Percentiles rank a stretch among this genome's conserved stretches.
Evolutionary conservation across 2,113 vertebrate genomes (phyloP).

Genomic region (Cyanistes caeruleus): DNA sequence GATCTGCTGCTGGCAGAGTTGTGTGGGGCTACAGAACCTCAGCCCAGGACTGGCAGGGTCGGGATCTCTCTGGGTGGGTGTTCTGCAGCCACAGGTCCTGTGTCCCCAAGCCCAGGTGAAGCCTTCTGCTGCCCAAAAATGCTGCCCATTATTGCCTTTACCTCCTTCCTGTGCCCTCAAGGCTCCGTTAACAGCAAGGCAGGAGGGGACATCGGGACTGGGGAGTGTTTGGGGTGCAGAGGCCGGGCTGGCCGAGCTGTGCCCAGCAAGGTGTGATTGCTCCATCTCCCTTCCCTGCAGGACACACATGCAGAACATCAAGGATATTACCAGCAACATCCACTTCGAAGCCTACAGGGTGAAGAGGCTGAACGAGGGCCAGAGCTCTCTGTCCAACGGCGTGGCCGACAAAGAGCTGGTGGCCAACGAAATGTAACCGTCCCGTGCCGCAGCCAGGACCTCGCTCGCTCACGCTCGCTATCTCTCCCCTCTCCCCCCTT

Average conservation of each 20-base stretch:
- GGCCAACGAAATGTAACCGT: slow-evolving; percentile 88
- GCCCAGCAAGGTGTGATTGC: background rate
- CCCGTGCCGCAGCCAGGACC: slow-evolving; percentile 13
- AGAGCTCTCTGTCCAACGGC: slow-evolving; percentile 83
- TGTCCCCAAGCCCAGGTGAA: background rate
- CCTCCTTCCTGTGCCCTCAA: background rate
- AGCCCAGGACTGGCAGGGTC: background rate
- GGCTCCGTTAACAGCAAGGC: rapidly evolving
- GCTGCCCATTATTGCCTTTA: background rate
- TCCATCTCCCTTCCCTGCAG: slow-evolving; percentile 61
- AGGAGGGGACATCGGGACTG: background rate
- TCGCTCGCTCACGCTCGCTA: background rate
- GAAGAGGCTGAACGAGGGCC: slow-evolving; percentile 90
- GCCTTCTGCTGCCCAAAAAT: background rate
- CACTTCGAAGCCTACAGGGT: slow-evolving; percentile 97
- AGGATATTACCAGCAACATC: slow-evolving; percentile 97
- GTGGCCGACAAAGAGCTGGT: slow-evolving; percentile 81
- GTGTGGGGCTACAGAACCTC: background rate
- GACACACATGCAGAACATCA: slow-evolving; percentile 99
- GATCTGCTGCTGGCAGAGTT: background rate
- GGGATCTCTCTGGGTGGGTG: background rate
- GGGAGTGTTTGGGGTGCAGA: background rate
- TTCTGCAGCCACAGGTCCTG: rapidly evolving
- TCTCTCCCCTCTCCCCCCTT: background rate
- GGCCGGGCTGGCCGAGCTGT: rapidly evolving